Percentiles rank a stretch among this genome's conserved stretches.
phyloP scores from a whole-genome alignment of 2,113 vertebrate species.

The Malurus melanocephalus region DNA sequence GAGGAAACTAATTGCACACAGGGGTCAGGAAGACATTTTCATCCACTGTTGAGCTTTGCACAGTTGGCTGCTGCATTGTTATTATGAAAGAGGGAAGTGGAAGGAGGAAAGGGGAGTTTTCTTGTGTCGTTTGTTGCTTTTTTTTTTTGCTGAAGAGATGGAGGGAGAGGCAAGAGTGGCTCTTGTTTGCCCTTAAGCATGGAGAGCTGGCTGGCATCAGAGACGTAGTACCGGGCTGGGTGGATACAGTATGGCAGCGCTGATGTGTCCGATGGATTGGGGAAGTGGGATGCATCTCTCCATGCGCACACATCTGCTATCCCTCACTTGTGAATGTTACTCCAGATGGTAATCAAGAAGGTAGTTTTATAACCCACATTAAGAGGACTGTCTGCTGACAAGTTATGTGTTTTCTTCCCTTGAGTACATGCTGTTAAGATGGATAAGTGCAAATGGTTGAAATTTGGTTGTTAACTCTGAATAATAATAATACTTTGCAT shows the following conservation, averaged over 20 bases:
- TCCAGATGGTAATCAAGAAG: conserved; percentile 76
- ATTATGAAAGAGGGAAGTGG: conserved; percentile 33
- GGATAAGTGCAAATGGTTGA: conserved; percentile 73
- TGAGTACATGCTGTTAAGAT: conserved; percentile 70
- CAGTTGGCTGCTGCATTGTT: conserved; percentile 38
- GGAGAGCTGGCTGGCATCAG: background rate
- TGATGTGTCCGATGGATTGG: conserved; percentile 55
- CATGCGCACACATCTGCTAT: conserved; percentile 65
- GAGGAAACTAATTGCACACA: conserved; percentile 61
- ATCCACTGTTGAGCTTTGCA: conserved; percentile 36
- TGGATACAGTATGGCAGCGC: conserved; percentile 23
- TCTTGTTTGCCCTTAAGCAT: conserved; percentile 16
- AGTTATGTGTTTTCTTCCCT: conserved; percentile 74
- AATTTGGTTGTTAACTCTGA: conserved; percentile 76
- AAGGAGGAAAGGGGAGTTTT: conserved; percentile 8
- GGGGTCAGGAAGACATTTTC: conserved; percentile 58
- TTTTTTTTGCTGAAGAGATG: background rate
- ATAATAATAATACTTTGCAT: conserved; percentile 76
- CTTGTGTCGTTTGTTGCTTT: background rate
- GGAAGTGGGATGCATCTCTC: conserved; percentile 56
- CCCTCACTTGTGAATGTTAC: conserved; percentile 71
- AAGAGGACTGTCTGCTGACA: conserved; percentile 75
- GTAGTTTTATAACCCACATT: conserved; percentile 75
- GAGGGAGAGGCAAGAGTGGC: background rate
- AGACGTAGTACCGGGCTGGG: background rate